Evolutionary conservation across 2,888 invertebrate genomes (phyloP), one percentile per base, ranked within the genome.

Genomic region (Papilio protenor): DNA sequence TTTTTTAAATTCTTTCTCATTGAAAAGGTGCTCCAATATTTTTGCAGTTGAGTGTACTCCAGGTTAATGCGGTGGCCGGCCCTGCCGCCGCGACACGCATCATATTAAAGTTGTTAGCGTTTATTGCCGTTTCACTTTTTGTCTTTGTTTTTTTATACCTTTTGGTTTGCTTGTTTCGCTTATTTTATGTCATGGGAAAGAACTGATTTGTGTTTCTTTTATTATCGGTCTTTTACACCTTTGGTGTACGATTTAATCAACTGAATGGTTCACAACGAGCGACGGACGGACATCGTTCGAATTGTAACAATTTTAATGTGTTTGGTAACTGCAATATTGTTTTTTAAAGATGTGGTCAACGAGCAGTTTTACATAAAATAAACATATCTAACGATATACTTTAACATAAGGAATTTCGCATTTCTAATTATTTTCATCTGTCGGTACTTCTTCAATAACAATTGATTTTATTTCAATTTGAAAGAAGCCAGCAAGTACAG

Each of bases 61-160:
- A 73, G 57, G 40, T 75, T 75, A 78, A 78, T 78, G 78, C 78
- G 78, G 72, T 75, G 78, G 72, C 75, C 66, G 75, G 78, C 55
- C 57, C 72, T 72, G 77, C 78, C 75, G 72, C 78, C 52, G 78
- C 78, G 78, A 78, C 78, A 78, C 78, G 78, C 78, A 78, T 78
- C 78, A 78, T 75, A 78, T 78, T 78, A 76, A 78, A 78, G 78
- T 78, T 78, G 78, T 78, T 78, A 78, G 73, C 78, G 78, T 78
- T 78, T 78, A 78, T 78, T 78, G 78, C 78, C 73, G 78, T 75
- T 78, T 78, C 66, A 55, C n/a, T 75, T 61, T 77, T 73, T 57
- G 57, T 77, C 57, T 64, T 71, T 77, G 66, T 74, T 74, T 73
- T 77, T 77, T 64, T 66, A 66, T 66, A 40, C 40, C 66, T 40